Conservation (phyloP, 2,797 vertebrate genomes). For the Ctenochaetus hawaiiensis region DNA sequence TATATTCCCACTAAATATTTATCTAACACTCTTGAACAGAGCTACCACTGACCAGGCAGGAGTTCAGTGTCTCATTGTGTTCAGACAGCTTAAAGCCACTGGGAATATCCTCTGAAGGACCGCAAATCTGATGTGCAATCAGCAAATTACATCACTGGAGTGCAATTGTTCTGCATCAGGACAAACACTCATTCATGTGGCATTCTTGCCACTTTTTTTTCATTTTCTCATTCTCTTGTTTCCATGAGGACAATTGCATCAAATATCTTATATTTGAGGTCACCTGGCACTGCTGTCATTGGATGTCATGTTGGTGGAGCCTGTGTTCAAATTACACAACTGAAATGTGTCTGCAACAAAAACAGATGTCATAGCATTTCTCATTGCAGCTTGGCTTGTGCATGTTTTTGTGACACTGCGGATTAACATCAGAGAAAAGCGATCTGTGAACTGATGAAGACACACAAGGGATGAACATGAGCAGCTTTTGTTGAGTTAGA, state of each 20-base stretch:
- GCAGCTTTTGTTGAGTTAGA: not conserved
- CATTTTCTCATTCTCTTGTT: not conserved
- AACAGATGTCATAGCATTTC: slow-evolving; percentile 34
- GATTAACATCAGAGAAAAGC: slow-evolving; percentile 18
- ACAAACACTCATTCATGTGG: not conserved
- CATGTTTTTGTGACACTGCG: not conserved
- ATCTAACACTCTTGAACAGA: not conserved
- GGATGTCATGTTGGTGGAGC: slow-evolving; percentile 8
- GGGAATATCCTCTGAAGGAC: not conserved
- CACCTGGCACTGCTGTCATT: not conserved
- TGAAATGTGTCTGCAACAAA: slow-evolving; percentile 21
- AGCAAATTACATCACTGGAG: not conserved
- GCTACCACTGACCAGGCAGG: not conserved
- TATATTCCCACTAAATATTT: not conserved
- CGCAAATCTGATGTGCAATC: not conserved
- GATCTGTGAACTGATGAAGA: not conserved
- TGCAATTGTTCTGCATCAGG: not conserved
- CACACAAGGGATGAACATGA: not conserved
- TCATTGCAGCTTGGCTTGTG: not conserved
- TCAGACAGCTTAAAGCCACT: not conserved
- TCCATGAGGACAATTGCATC: slow-evolving; percentile 7
- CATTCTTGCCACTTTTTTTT: not conserved
- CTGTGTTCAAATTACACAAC: not conserved
- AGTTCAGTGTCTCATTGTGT: not conserved
- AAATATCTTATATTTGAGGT: not conserved